Conservation (phyloP, 2,888 invertebrate species). For the Thymelicus acteon region DNA sequence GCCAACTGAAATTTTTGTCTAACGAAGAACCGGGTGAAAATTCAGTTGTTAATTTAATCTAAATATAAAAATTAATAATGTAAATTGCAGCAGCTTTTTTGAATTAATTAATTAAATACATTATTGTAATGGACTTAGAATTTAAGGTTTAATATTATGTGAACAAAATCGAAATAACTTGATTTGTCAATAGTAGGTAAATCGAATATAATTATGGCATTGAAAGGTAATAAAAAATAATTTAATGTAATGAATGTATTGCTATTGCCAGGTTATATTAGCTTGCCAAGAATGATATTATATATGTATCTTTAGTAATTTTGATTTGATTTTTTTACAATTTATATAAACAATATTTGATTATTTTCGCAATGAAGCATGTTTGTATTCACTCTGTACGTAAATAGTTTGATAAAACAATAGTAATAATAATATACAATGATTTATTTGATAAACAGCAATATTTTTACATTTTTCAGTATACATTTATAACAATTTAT, state of each 20-base stretch:
- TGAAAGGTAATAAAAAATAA: slow-evolving; percentile 43
- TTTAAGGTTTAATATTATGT: not conserved
- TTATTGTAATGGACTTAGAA: slow-evolving; percentile 1
- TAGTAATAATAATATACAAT: not conserved
- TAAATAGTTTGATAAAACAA: too few species aligned
- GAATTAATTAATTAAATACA: slow-evolving; percentile 1
- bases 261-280: slow-evolving; percentile 49
- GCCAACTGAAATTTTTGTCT: slow-evolving; percentile 6
- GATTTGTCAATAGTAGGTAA: slow-evolving; percentile 23
- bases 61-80: not conserved
- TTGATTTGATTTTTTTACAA: too few species aligned
- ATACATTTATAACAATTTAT: not conserved
- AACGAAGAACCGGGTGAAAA: not conserved
- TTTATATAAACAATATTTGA: not conserved
- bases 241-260: slow-evolving; percentile 44
- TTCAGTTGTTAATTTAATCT: slow-evolving; percentile 1
- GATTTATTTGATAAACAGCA: not conserved
- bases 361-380: not conserved
- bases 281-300: slow-evolving; percentile 52
- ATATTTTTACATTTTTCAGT: not conserved
- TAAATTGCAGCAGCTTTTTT: slow-evolving; percentile 7
- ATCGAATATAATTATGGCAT: slow-evolving; percentile 43
- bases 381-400: not conserved
- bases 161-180: slow-evolving; percentile 26
- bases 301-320: not conserved